A percentile compares a stretch with the other conserved stretches of the same genome.
Evolutionary conservation across 2,888 invertebrate genomes (phyloP).

Genomic region (Platynereis dumerilii): DNA sequence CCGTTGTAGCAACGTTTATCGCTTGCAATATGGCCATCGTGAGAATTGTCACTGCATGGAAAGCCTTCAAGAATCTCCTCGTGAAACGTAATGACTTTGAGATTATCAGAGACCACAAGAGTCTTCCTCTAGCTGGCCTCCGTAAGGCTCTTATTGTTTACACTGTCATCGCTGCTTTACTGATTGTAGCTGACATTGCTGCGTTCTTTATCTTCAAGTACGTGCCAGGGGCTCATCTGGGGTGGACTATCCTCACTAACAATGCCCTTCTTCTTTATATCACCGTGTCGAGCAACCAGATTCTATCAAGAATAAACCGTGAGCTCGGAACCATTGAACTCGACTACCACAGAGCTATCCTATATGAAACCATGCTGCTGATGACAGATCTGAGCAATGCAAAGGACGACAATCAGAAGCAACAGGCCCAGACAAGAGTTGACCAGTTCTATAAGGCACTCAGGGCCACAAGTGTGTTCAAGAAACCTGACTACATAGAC

Average conservation of each 20-base stretch:
- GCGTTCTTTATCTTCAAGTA: conserved; percentile 10
- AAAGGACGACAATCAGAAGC: too few relatives aligned
- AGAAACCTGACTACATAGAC: conserved; percentile 13
- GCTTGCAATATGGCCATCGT: not conserved
- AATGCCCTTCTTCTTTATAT: conserved; percentile 13
- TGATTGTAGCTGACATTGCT: not conserved
- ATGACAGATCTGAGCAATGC: conserved; percentile 11
- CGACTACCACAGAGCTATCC: conserved; percentile 22
- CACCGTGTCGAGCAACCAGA: not conserved
- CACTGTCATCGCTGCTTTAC: not conserved
- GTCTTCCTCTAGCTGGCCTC: not conserved
- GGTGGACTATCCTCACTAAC: conserved; percentile 28
- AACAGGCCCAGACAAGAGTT: not conserved
- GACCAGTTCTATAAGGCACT: conserved; percentile 14
- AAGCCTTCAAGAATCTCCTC: not conserved
- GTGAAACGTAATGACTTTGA: conserved; percentile 8
- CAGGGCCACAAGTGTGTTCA: conserved; percentile 10
- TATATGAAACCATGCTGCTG: conserved; percentile 21
- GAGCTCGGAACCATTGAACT: conserved; percentile 1
- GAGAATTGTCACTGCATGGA: not conserved
- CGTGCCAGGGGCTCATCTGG: conserved; percentile 9
- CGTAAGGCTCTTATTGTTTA: not conserved
- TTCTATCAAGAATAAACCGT: not conserved
- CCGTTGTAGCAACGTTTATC: conserved; percentile 13
- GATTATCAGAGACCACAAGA: not conserved